phyloP scores from a whole-genome alignment of 35 echinoderm and acorn worm species.

The Chiridota heheva region DNA sequence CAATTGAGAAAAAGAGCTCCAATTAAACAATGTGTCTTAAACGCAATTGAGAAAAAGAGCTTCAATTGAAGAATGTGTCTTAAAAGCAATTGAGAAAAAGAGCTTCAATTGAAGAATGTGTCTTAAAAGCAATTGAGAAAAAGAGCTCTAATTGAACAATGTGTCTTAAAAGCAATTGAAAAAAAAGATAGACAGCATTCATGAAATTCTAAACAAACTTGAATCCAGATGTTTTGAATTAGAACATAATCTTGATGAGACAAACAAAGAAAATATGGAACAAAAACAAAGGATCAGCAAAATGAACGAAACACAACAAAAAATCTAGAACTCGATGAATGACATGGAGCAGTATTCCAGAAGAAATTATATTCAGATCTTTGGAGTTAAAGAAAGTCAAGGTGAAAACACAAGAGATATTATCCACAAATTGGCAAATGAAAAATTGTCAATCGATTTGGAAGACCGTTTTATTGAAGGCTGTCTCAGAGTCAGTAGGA shows the following conservation, averaged over 20 bases:
- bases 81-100: no score
- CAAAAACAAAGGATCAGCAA: background rate
- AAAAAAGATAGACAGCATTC: background rate
- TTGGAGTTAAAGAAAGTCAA: constrained; percentile 15
- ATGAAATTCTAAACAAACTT: background rate
- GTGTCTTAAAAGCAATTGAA: constrained; percentile 2
- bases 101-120: no score
- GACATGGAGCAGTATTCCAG: constrained; percentile 27
- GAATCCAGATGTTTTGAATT: constrained; percentile 18
- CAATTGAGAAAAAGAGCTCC: no score
- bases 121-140: no score
- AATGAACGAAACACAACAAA: background rate
- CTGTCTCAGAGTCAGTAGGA: background rate
- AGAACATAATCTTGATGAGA: background rate
- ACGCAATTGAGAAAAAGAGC: no score
- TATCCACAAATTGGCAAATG: background rate
- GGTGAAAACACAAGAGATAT: background rate
- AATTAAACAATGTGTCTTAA: no score
- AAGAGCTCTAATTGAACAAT: background rate
- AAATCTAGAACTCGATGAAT: background rate
- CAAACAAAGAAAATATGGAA: background rate
- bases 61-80: no score
- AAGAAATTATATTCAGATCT: constrained; percentile 10
- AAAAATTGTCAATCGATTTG: background rate
- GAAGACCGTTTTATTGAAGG: background rate